Conservation (phyloP, 2,113 vertebrate species). For the Plotosus lineatus region DNA sequence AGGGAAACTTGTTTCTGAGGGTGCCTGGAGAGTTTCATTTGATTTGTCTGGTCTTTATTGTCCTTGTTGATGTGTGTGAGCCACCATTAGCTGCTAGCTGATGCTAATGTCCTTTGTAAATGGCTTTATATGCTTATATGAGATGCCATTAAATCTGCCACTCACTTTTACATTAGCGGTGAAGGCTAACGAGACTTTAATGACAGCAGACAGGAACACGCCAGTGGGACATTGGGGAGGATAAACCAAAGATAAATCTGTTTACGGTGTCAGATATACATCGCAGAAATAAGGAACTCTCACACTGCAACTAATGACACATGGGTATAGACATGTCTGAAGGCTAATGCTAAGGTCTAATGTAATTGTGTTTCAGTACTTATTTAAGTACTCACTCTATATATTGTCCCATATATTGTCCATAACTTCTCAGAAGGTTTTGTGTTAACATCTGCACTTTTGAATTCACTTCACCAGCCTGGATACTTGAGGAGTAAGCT, state of each 20-base stretch:
- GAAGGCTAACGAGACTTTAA: constrained; percentile 20
- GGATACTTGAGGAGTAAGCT: not conserved
- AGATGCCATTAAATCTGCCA: not conserved
- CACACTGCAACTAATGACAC: not conserved
- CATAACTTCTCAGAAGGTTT: not conserved
- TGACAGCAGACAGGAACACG: not conserved
- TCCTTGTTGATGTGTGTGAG: constrained; percentile 19
- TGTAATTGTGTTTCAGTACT: not conserved
- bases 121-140: constrained; percentile 19
- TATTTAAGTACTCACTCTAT: not conserved
- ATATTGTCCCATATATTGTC: not conserved
- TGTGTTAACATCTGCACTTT: not conserved
- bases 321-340: not conserved
- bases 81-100: constrained; percentile 15
- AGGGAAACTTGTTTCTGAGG: not conserved
- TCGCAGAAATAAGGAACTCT: not conserved
- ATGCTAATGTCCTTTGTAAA: constrained; percentile 9
- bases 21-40: not conserved
- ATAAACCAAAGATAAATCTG: constrained; percentile 12
- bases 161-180: constrained; percentile 16
- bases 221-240: not conserved
- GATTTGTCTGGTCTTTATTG: constrained; percentile 6
- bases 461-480: not conserved
- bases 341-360: not conserved
- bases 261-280: not conserved